Percentiles rank a stretch among this genome's conserved stretches.
Conservation (phyloP, 2,888 invertebrate species). For the Tachina lurida region DNA sequence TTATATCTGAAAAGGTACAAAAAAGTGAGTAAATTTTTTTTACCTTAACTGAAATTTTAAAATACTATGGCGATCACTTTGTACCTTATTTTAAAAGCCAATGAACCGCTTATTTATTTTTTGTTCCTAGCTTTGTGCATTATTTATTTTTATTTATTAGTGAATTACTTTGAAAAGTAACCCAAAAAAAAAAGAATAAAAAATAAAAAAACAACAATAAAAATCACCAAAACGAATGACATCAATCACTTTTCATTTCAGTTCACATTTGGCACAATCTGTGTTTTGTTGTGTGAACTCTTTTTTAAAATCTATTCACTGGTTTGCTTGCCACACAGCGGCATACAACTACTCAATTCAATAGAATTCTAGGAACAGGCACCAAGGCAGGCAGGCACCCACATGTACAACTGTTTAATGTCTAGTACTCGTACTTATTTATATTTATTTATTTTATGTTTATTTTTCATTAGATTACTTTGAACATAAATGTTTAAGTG, state of each 20-base stretch:
- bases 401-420: conserved; percentile 36
- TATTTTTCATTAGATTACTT: conserved; percentile 12
- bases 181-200: conserved; percentile 10
- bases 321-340: conserved; percentile 5
- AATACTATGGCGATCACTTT: not conserved
- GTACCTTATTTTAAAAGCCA: conserved; percentile 26
- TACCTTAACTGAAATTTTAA: not conserved
- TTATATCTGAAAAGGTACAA: too few relatives aligned
- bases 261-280: conserved; percentile 66
- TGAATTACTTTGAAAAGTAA: conserved; percentile 76
- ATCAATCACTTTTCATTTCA: conserved; percentile 79
- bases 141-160: conserved; percentile 64
- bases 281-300: conserved; percentile 37
- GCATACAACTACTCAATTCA: not conserved
- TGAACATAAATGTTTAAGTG: conserved; percentile 25
- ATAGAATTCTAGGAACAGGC: not conserved
- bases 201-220: not conserved
- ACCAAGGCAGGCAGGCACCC: conserved; percentile 22
- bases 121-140: conserved; percentile 15
- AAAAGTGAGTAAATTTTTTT: too few relatives aligned
- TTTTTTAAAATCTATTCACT: conserved; percentile 33
- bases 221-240: conserved; percentile 73
- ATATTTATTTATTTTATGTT: conserved; percentile 3
- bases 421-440: not conserved
- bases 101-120: conserved; percentile 29